Evolutionary conservation across 2,797 vertebrate species (phyloP), one percentile per base, ranked within the genome.

Genomic region (Mormyrops attenuatus): DNA sequence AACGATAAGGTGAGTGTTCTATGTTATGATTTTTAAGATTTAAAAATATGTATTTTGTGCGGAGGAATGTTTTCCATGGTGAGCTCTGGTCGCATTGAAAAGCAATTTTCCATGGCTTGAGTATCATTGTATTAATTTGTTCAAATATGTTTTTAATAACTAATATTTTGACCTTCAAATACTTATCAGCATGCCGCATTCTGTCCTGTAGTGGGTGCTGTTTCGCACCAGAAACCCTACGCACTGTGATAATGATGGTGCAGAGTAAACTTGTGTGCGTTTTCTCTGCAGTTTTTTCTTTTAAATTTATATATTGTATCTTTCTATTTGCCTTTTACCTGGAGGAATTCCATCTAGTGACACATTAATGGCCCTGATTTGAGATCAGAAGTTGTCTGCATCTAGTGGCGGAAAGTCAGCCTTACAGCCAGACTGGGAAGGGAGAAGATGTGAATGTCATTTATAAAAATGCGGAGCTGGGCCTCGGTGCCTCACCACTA

Each of bases 131-230:
- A 53, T n/a, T 13, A 44, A 6, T 34, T 11, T 47, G 4, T 88
- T 44, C 38, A 38, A 44, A 47, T 41, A 52, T 53, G 11, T 80
- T 30, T 17, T 50, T 80, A 53, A n/a, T 53, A 38, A 41, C 38
- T 53, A 88, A 41, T 88, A 49, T 5, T 38, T 20, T 66, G 34
- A 73, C 50, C 30, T 55, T 89, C 50, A 88, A 88, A 88, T 30
- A 88, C 66, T 69, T 50, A 26, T 30, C 8, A 49, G 11, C 6
- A 50, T 77, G 15, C 49, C 38, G 26, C 13, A 30, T 38, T 77
- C 7, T 50, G 34, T 15, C 63, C 88, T 17, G 69, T 88, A n/a
- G 63, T 77, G 47, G 63, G 63, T 20, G 60, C 60, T 17, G 63
- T 88, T 77, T 77, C 63, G 26, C 9, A 34, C 22, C 20, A 52